These are phyloP conservation scores for Hemicrepidius hirtus DNA, from an alignment of 2,888 invertebrate genomes.

Conservation along the genomic window DNA sequence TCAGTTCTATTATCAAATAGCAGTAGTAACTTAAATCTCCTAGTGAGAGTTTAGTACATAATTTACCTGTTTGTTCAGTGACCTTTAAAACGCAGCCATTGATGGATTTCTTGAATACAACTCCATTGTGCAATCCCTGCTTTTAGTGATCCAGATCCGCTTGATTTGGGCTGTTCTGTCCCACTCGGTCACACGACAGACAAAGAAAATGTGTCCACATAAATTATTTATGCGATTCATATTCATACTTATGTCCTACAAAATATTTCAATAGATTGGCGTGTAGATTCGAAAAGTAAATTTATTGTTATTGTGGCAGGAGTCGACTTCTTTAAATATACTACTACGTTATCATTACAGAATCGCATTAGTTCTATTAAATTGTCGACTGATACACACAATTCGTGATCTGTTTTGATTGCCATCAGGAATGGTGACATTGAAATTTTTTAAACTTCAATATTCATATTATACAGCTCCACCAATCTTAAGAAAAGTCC, in stretches of 20 bases:
- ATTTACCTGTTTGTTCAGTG: slow-evolving; percentile 44
- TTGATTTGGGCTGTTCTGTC: slow-evolving; percentile 32
- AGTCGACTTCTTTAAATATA: slow-evolving; percentile 28
- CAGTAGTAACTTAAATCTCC: slow-evolving; percentile 22
- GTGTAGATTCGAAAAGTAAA: slow-evolving; percentile 14
- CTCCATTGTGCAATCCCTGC: slow-evolving; percentile 31
- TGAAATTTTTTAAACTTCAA: slow-evolving; percentile 27
- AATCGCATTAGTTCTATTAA: slow-evolving; percentile 29
- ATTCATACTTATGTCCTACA: slow-evolving; percentile 35
- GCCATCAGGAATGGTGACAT: slow-evolving; percentile 35
- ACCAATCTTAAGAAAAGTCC: too few species aligned
- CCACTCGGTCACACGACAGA: slow-evolving; percentile 35
- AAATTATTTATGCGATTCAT: slow-evolving; percentile 34
- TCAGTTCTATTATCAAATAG: slow-evolving; percentile 37
- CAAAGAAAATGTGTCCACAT: slow-evolving; percentile 18
- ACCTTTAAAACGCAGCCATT: slow-evolving; percentile 42
- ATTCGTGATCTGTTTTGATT: slow-evolving; percentile 41
- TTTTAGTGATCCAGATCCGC: slow-evolving; percentile 42
- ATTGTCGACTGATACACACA: slow-evolving; percentile 42
- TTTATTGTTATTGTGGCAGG: slow-evolving; percentile 26
- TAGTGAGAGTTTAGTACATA: slow-evolving; percentile 33
- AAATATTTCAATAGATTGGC: slow-evolving; percentile 31
- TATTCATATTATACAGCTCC: neutral
- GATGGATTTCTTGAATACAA: slow-evolving; percentile 39
- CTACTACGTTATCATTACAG: slow-evolving; percentile 16